Base-by-base conservation (phyloP, 2,113 vertebrate genomes). In the Lichenostomus cassidix region DNA sequence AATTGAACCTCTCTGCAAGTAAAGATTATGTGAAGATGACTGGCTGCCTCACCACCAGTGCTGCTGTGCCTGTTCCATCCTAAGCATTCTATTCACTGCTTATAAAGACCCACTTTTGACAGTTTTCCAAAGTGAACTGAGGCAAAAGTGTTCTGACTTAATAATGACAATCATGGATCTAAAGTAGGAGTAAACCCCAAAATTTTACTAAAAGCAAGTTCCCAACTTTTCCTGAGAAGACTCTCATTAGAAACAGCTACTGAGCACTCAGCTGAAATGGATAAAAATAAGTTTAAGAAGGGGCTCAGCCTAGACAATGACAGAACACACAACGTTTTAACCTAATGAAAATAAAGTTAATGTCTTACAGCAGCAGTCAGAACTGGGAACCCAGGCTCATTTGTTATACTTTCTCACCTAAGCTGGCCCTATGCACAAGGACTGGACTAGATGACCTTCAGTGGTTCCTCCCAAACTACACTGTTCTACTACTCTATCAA, bases 251-350 rank as follows among this genome's bases (percentile, higher is more conserved):
- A 69, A 91, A 73, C 46, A 59, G 74, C 49, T 82, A 52, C 37
- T 33, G 69, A 60, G 44, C 52, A 71, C 65, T 35, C 69, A 67
- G 59, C 24, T 90, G 46, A 77, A 92, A 85, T 8, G 33, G 55
- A 35, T 59, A 85, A 84, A 76, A 74, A 74, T 44, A 44, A 80
- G 31, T 74, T 88, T 60, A 76, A 52, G 73, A 70, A 79, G 23
- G 10, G 12, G 25, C 35, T 87, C 47, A 28, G 35, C 21, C 42
- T 75, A 39, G 71, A 76, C 37, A 90, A 62, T 4, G 42, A 69
- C 35, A 92, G 58, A 78, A 84, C 0, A 6, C 13, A 64, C 1
- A 0, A 49, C 0, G 0, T 82, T 89, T 25, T 47, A 84, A 68
- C 31, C 52, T 60, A 33, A 16, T 41, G 64, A 69, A 88, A 94